A percentile compares a stretch with the other conserved stretches of the same genome.
Evolutionary conservation across 2,888 invertebrate genomes (phyloP).

Genomic region (Coenonympha arcania): DNA sequence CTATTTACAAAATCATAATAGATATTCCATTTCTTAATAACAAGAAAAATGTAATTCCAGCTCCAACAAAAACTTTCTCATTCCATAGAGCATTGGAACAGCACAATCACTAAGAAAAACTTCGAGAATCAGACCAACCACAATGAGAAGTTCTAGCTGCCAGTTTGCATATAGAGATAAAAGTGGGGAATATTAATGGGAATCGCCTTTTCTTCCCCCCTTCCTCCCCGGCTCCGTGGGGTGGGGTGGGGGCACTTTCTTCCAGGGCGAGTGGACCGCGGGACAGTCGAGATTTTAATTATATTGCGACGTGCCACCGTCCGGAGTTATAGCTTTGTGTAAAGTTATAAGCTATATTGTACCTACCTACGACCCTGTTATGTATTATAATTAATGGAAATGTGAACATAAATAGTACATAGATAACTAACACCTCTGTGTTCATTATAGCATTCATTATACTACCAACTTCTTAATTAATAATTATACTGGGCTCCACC

Average conservation of each 20-base stretch:
- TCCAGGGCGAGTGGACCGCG: slow-evolving; percentile 66
- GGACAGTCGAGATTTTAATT: slow-evolving; percentile 73
- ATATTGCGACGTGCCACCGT: slow-evolving; percentile 66
- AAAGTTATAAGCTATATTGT: slow-evolving; percentile 40
- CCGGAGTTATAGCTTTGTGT: slow-evolving; percentile 55
- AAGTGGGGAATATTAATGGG: slow-evolving; percentile 75
- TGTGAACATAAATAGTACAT: no score
- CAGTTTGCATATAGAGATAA: slow-evolving; percentile 76
- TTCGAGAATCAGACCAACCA: slow-evolving; percentile 64
- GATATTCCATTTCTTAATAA: slow-evolving; percentile 9
- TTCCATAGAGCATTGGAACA: slow-evolving; percentile 60
- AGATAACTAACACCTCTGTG: no score
- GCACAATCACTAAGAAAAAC: slow-evolving; percentile 64
- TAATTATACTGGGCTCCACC: no score
- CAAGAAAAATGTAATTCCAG: slow-evolving; percentile 43
- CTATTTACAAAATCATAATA: slow-evolving; percentile 6
- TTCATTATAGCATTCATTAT: no score
- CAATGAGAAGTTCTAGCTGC: slow-evolving; percentile 71
- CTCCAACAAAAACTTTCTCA: slow-evolving; percentile 59
- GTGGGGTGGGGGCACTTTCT: slow-evolving; percentile 49
- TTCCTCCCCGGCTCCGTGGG: slow-evolving; percentile 32
- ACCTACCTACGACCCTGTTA: not conserved
- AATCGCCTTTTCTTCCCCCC: slow-evolving; percentile 48
- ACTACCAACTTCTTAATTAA: no score
- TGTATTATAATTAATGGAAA: not conserved